A percentile compares a stretch with the other conserved stretches of the same genome.
Conservation (phyloP, 1,140 invertebrate species). For the Camponotus floridanus region DNA sequence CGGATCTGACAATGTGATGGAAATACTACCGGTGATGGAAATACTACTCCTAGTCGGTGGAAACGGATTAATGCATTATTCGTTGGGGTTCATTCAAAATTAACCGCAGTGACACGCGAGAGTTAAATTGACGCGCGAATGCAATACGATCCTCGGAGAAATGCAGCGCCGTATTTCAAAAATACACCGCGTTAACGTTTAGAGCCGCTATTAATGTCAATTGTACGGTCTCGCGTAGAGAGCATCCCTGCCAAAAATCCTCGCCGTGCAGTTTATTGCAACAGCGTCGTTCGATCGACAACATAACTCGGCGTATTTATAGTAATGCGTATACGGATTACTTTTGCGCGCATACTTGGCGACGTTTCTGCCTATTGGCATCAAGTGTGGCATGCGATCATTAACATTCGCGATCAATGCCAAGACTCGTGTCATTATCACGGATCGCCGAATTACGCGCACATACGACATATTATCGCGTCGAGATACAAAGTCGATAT, state of each 20-base stretch:
- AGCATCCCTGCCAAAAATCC: conserved; percentile 13
- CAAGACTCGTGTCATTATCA: conserved; percentile 18
- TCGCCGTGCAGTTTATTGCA: neutral
- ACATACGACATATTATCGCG: neutral
- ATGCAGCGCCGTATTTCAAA: neutral
- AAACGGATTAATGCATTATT: conserved; percentile 17
- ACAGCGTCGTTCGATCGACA: neutral
- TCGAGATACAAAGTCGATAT: neutral
- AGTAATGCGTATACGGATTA: conserved; percentile 2
- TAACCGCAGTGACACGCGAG: neutral
- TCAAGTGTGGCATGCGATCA: neutral
- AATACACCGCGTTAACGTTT: conserved; percentile 27
- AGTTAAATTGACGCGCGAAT: conserved; percentile 21
- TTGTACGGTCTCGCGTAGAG: neutral
- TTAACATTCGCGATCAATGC: conserved; percentile 22
- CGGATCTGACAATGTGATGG: conserved; percentile 18
- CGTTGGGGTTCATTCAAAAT: conserved; percentile 13
- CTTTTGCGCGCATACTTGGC: conserved; percentile 3
- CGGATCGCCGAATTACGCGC: conserved; percentile 7
- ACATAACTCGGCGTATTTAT: conserved; percentile 37
- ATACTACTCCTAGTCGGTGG: neutral
- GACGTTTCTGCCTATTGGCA: conserved; percentile 1
- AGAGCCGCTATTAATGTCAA: conserved; percentile 36
- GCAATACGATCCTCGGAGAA: conserved; percentile 1
- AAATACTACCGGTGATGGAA: conserved; percentile 21